Evolutionary conservation across 2,797 vertebrate genomes (phyloP).

Genomic region (Eulemur rubriventer): DNA sequence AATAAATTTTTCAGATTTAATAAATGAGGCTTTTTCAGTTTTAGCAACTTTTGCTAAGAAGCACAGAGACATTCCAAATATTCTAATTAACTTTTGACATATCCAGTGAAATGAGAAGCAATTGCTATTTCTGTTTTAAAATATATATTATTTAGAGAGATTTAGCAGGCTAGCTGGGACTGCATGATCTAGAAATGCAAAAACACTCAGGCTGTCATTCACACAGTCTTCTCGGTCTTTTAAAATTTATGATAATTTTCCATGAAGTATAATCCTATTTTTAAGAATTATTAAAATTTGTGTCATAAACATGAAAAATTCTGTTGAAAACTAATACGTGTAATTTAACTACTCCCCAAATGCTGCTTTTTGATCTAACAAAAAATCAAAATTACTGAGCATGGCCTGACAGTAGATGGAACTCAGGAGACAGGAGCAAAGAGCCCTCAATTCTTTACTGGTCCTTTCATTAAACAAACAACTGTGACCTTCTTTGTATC

Average conservation of each 20-base stretch:
- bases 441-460: not conserved
- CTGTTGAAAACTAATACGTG: not conserved
- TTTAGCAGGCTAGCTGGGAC: not conserved
- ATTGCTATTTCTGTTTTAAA: not conserved
- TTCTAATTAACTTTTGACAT: constrained; percentile 56
- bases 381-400: not conserved
- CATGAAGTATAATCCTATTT: not conserved
- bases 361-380: not conserved
- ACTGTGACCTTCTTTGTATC: not conserved
- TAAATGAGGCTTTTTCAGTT: constrained; percentile 13
- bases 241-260: not conserved
- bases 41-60: constrained; percentile 42
- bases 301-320: not conserved
- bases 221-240: not conserved
- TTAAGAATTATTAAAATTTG: not conserved
- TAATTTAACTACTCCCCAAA: not conserved
- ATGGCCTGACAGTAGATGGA: not conserved
- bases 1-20: constrained; percentile 25
- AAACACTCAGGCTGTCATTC: not conserved
- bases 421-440: not conserved
- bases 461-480: not conserved
- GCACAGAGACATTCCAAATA: not conserved
- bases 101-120: not conserved
- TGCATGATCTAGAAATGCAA: not conserved
- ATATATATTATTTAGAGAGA: not conserved